Percentiles rank a stretch among this genome's conserved stretches.
phyloP scores from a whole-genome alignment of 2,888 invertebrate species.

The Xanthia icteritia region DNA sequence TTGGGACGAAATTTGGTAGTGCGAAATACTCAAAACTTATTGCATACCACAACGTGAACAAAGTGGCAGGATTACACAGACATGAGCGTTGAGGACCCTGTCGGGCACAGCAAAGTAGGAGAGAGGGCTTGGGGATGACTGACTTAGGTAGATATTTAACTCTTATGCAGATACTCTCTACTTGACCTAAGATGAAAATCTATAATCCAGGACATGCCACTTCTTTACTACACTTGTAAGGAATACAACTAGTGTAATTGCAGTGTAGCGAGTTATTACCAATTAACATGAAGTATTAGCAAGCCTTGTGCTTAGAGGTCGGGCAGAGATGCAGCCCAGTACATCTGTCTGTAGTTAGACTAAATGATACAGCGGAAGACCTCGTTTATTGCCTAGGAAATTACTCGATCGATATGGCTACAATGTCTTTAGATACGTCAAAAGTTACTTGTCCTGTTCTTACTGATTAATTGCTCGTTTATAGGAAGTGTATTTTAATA shows the following conservation, averaged over 20 bases:
- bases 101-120: not conserved
- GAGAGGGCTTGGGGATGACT: not conserved
- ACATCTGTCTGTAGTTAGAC: not conserved
- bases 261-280: conserved; percentile 2
- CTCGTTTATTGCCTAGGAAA: conserved; percentile 22
- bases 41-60: not conserved
- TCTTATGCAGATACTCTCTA: not conserved
- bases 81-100: not conserved
- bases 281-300: conserved; percentile 17
- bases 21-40: not conserved
- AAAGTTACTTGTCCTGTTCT: not conserved
- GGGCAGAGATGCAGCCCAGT: conserved; percentile 2
- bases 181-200: not conserved
- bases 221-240: conserved; percentile 12
- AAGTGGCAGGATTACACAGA: no score
- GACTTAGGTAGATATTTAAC: not conserved
- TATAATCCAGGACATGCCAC: not conserved
- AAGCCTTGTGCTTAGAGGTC: conserved; percentile 35
- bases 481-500: conserved; percentile 16
- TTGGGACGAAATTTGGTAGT: not conserved
- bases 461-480: not conserved
- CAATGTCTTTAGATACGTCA: conserved; percentile 2
- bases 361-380: conserved; percentile 23
- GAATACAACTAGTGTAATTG: conserved; percentile 33
- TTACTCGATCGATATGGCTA: conserved; percentile 8